Evolutionary conservation across 2,888 invertebrate species (phyloP).

Genomic region (Auanema freiburgensis): DNA sequence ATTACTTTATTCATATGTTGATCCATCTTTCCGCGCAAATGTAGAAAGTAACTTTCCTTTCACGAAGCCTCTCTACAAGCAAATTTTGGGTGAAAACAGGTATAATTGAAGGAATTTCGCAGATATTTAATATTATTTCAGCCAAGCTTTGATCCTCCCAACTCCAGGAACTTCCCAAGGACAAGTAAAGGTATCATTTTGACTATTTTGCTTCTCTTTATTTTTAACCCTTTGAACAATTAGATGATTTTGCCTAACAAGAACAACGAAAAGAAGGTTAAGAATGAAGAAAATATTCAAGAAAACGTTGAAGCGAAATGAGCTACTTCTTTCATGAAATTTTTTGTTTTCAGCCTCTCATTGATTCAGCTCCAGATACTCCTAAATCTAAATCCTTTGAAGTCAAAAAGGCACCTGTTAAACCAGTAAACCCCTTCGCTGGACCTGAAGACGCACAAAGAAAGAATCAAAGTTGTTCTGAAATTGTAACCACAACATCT

Average conservation of each 20-base stretch:
- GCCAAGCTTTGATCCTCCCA: no score
- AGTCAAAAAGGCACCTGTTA: neutral
- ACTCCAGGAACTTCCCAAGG: no score
- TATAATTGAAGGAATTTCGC: neutral
- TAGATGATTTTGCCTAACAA: no score
- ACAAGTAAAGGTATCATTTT: no score
- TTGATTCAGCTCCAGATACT: neutral
- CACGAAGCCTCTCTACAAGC: constrained; percentile 26
- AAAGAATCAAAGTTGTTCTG: constrained; percentile 23
- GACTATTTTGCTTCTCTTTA: no score
- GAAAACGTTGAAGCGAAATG: constrained; percentile 1
- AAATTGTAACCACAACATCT: neutral
- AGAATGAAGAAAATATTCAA: neutral
- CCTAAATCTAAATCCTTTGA: neutral
- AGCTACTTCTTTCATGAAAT: neutral
- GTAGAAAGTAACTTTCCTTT: constrained; percentile 28
- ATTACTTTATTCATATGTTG: constrained; percentile 24
- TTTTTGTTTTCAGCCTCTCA: neutral
- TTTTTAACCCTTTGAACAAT: no score
- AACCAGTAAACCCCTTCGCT: constrained; percentile 20
- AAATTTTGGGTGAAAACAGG: constrained; percentile 21
- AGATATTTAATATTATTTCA: neutral
- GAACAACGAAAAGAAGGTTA: no score
- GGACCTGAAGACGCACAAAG: constrained; percentile 21
- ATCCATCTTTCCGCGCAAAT: constrained; percentile 25